Evolutionary conservation across 2,888 invertebrate species (phyloP), one percentile per base, ranked within the genome.

Genomic region (Eudasyphora cyanicolor): DNA sequence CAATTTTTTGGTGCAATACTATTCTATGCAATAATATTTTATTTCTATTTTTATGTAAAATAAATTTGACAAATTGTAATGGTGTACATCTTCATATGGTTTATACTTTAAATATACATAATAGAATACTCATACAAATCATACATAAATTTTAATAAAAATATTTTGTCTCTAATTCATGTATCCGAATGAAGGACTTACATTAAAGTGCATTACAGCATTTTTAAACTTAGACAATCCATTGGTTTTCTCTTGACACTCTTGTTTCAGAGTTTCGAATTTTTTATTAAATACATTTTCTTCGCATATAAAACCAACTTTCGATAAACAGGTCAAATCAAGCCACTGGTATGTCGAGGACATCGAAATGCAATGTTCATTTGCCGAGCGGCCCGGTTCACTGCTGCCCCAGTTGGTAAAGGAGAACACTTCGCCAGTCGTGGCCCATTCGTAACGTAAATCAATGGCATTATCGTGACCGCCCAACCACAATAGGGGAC

Each of bases 241-340:
- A 45, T 5, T 14, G 2, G 14, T 14, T 14, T 60, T 29, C 21
- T 57, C 17, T 17, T 51, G 19, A 29, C 27, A 60, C 19, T 60
- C 29, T 19, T 27, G 10, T 12, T 60, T 60, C 5, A 24, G 29
- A 29, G 1, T 24, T 60, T 60, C 60, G 14, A 60, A 4, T 19
- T 60, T 32, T 29, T 45, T 60, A 2, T 62, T 1, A 19, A 14
- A 45, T 2, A 6, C 17, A 75, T 75, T 60, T 32, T 75, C 75
- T n/a, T 75, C 75, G 32, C 75, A 75, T 35, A 75, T 29, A 24
- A 64, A 76, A n/a, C 76, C 76, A 10, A 76, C 12, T 38, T 67
- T 67, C 64, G 35, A 4, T 0, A 14, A 6, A 51, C 76, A 76
- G 19, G 49, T 19, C 17, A 51, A 17, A 67, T 76, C 76, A 14